A percentile compares a stretch with the other conserved stretches of the same genome.
These are phyloP conservation scores for Rotaria socialis DNA, from an alignment of 2,888 invertebrate species.

Conservation along the genomic window DNA sequence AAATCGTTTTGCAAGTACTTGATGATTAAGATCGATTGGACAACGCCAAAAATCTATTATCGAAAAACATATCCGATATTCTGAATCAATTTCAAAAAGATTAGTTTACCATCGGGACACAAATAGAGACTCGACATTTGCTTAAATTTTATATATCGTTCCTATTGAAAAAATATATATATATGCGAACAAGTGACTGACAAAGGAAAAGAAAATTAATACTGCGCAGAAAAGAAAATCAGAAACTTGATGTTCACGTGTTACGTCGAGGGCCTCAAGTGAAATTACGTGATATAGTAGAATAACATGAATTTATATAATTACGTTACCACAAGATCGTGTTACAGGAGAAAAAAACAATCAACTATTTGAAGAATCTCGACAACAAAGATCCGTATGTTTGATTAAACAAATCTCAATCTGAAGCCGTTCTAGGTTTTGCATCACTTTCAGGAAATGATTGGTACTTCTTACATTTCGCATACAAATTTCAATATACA, in stretches of 20 bases:
- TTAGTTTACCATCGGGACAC: background rate
- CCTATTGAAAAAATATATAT: background rate
- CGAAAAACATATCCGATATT: background rate
- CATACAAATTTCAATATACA: too few relatives aligned
- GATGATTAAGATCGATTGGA: background rate
- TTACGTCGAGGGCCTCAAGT: background rate
- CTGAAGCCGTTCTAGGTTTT: too few relatives aligned
- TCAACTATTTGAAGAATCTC: too few relatives aligned
- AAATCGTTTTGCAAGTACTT: background rate
- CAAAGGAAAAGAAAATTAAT: background rate
- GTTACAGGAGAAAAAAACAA: too few relatives aligned
- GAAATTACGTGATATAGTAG: background rate
- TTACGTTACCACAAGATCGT: too few relatives aligned
- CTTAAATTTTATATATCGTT: background rate
- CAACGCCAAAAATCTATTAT: conserved; percentile 19
- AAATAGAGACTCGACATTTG: background rate
- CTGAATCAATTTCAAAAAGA: background rate
- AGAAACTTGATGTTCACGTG: background rate
- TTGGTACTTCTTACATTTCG: too few relatives aligned
- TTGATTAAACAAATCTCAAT: too few relatives aligned
- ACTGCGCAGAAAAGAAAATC: too few relatives aligned
- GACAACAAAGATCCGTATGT: too few relatives aligned
- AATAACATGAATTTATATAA: too few relatives aligned
- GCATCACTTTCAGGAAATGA: too few relatives aligned
- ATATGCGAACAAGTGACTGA: background rate